These are phyloP conservation scores for Euura saliciscinereae DNA, from an alignment of 1,140 invertebrate species.

Conservation along the genomic window DNA sequence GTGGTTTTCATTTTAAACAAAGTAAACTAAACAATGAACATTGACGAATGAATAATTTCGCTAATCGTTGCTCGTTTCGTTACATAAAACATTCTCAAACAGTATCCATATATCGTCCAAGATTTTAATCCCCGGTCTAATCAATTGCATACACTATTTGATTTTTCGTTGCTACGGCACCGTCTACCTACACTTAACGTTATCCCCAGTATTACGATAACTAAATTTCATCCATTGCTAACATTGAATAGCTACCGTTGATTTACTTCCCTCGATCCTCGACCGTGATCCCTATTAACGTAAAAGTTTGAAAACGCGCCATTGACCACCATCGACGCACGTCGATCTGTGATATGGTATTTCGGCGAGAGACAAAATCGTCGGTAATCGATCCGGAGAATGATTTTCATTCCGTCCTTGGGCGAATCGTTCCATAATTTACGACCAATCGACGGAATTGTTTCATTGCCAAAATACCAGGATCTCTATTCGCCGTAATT, in stretches of 20 bases:
- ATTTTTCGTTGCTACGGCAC: constrained; percentile 47
- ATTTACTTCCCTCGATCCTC: neutral
- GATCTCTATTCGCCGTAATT: constrained; percentile 9
- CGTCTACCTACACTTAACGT: constrained; percentile 31
- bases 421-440: neutral
- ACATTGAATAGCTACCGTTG: constrained; percentile 25
- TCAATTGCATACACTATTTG: constrained; percentile 25
- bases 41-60: too few relatives aligned
- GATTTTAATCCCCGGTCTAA: neutral
- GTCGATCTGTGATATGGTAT: neutral
- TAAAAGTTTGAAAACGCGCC: neutral
- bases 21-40: too few relatives aligned
- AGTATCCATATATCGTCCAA: neutral
- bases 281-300: too few relatives aligned
- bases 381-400: neutral
- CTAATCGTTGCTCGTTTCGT: neutral
- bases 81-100: neutral
- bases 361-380: neutral
- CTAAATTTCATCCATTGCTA: neutral
- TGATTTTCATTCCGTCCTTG: neutral
- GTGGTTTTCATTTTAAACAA: too few relatives aligned
- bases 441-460: neutral
- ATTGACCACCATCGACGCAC: neutral
- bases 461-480: neutral
- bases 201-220: constrained; percentile 28